phyloP scores from a whole-genome alignment of 2,113 vertebrate species.

The Grallaria varia region DNA sequence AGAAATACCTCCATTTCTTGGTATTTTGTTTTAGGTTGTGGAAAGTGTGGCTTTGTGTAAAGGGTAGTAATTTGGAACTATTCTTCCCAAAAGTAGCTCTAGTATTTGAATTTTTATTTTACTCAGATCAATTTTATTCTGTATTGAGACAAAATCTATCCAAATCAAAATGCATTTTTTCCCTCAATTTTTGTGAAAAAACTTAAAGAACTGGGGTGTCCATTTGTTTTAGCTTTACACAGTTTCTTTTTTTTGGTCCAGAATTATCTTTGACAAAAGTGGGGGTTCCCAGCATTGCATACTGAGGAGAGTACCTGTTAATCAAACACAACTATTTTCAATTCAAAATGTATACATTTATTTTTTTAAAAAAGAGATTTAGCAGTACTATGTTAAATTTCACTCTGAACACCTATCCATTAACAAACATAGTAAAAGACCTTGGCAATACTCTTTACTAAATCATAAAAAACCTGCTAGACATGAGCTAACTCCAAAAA shows the following conservation, averaged over 20 bases:
- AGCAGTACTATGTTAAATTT: background rate
- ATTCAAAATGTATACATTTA: background rate
- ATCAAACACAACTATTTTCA: background rate
- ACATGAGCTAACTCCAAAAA: background rate
- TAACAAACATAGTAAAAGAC: background rate
- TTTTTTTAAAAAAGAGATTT: background rate
- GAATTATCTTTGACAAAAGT: background rate
- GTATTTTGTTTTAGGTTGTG: background rate
- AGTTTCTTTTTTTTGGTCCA: background rate
- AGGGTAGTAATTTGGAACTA: background rate
- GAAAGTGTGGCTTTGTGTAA: too few relatives aligned
- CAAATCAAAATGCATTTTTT: background rate
- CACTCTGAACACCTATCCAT: background rate
- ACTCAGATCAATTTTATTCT: background rate
- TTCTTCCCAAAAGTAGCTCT: background rate
- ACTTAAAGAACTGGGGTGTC: background rate
- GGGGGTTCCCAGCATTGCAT: background rate
- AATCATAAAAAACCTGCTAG: background rate
- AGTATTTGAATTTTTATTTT: background rate
- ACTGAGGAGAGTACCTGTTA: background rate
- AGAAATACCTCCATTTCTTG: background rate
- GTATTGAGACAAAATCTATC: background rate
- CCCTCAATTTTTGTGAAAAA: background rate
- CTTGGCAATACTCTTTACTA: background rate
- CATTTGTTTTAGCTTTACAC: background rate